A percentile compares a stretch with the other conserved stretches of the same genome.
These are phyloP conservation scores for Charanyca ferruginea DNA, from an alignment of 2,888 invertebrate genomes.

Conservation along the genomic window DNA sequence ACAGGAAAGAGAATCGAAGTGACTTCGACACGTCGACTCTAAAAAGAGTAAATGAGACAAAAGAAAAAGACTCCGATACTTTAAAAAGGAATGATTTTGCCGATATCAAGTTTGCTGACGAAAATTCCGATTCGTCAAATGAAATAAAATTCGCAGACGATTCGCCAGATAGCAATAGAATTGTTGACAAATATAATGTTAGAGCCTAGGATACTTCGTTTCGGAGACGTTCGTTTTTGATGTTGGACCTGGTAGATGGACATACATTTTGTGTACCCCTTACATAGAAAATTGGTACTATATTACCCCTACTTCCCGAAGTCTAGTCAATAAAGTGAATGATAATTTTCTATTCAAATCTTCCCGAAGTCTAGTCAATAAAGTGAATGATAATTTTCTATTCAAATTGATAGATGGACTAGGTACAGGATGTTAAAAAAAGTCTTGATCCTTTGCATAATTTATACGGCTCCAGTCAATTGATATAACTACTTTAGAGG, in stretches of 20 bases:
- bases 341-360: background rate
- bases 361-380: background rate
- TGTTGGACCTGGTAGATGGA: constrained; percentile 56
- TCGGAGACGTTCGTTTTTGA: constrained; percentile 43
- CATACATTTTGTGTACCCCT: constrained; percentile 40
- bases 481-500: too few species aligned
- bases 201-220: constrained; percentile 70
- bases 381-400: background rate
- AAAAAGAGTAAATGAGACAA: constrained; percentile 93
- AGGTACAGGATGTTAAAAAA: background rate
- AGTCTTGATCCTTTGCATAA: background rate
- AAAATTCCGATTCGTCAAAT: constrained; percentile 91
- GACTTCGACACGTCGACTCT: constrained; percentile 82
- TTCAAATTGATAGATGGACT: background rate
- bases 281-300: constrained; percentile 37
- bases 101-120: constrained; percentile 94
- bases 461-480: too few species aligned
- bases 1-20: constrained; percentile 76
- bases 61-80: constrained; percentile 91
- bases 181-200: constrained; percentile 84
- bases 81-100: constrained; percentile 91
- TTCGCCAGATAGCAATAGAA: constrained; percentile 86
- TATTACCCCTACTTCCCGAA: background rate
- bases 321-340: background rate
- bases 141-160: constrained; percentile 88